Evolutionary conservation across 2,797 vertebrate species (phyloP).

Genomic region (Limnodromus scolopaceus): DNA sequence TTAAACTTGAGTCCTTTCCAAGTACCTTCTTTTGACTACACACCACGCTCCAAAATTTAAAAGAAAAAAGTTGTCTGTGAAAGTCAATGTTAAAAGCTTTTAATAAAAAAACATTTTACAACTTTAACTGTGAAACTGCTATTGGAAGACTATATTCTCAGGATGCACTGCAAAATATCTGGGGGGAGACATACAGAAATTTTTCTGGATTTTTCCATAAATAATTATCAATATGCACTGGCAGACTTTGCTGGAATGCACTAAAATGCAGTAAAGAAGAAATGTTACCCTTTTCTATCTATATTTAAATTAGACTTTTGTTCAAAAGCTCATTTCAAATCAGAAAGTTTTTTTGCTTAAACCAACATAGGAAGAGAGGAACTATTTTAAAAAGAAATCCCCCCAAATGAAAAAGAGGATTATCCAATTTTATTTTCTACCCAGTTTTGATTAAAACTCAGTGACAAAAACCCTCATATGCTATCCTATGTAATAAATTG

Average conservation of each 20-base stretch:
- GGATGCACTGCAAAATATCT: neutral
- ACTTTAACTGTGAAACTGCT: neutral
- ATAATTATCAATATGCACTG: neutral
- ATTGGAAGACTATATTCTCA: neutral
- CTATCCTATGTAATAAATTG: neutral
- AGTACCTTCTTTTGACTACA: neutral
- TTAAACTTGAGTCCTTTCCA: neutral
- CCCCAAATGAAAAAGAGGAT: slow-evolving; percentile 10
- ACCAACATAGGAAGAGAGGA: slow-evolving; percentile 25
- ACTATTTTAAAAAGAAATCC: neutral
- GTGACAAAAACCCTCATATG: neutral
- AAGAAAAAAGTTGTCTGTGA: neutral
- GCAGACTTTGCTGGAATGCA: slow-evolving; percentile 11
- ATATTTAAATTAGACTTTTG: slow-evolving; percentile 63
- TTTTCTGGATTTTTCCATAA: neutral
- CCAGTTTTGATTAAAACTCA: slow-evolving; percentile 32
- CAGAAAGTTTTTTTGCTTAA: slow-evolving; percentile 41
- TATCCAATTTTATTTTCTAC: slow-evolving; percentile 34
- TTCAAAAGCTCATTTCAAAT: slow-evolving; percentile 47
- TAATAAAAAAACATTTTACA: neutral
- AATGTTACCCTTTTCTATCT: slow-evolving; percentile 52
- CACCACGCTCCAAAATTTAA: neutral
- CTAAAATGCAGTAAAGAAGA: slow-evolving; percentile 40
- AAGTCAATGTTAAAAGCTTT: neutral
- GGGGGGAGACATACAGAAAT: neutral